phyloP scores from a whole-genome alignment of 2,888 invertebrate genomes.

The Hirtodrosophila duncani region DNA sequence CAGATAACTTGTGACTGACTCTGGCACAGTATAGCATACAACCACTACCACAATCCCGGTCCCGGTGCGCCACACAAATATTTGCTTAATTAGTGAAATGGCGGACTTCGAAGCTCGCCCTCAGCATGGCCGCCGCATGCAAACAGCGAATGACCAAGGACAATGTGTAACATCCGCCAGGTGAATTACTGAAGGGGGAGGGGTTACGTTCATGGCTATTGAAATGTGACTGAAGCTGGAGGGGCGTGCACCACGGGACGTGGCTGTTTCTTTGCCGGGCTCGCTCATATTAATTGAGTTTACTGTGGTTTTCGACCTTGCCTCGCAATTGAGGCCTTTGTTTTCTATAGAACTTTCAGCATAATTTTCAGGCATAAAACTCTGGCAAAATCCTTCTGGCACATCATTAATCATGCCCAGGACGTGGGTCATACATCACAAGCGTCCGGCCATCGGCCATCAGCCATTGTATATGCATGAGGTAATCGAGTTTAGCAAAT shows the following conservation, averaged over 20 bases:
- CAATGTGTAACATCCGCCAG: slow-evolving; percentile 15
- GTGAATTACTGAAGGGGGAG: slow-evolving; percentile 52
- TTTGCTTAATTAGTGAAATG: slow-evolving; percentile 73
- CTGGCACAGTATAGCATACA: too few relatives aligned
- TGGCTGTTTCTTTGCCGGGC: slow-evolving; percentile 48
- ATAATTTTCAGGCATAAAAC: slow-evolving; percentile 9
- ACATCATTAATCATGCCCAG: slow-evolving; percentile 54
- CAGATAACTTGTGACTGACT: slow-evolving; percentile 50
- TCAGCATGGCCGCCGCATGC: slow-evolving; percentile 22
- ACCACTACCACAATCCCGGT: too few relatives aligned
- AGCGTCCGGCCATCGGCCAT: slow-evolving; percentile 1
- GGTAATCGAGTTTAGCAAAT: slow-evolving; percentile 59
- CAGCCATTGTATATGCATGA: slow-evolving; percentile 59
- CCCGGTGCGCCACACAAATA: slow-evolving; percentile 49
- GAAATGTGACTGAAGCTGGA: slow-evolving; percentile 3
- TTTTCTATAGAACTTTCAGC: slow-evolving; percentile 3
- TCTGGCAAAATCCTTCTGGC: slow-evolving; percentile 18
- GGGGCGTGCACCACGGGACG: slow-evolving; percentile 8
- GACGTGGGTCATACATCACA: slow-evolving; percentile 51
- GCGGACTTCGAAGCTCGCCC: slow-evolving; percentile 31
- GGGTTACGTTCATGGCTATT: slow-evolving; percentile 25
- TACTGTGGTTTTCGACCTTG: slow-evolving; percentile 63
- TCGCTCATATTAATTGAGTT: slow-evolving; percentile 70
- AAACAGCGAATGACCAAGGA: slow-evolving; percentile 52
- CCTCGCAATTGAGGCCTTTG: slow-evolving; percentile 33